Conservation (phyloP, 2,888 invertebrate species). For the Nemurella pictetii region DNA sequence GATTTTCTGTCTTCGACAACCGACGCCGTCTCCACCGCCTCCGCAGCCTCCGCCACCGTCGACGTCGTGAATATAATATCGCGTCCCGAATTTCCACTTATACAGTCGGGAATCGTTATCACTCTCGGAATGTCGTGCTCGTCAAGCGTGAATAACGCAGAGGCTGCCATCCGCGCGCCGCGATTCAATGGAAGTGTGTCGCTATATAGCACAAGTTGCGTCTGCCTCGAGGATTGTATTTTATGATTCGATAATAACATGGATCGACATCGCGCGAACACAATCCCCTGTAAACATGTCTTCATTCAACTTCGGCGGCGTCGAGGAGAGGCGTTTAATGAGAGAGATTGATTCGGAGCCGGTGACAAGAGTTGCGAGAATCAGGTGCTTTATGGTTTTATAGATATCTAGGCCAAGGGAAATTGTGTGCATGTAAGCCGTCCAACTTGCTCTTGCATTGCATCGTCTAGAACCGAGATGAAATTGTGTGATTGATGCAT, state of each 20-base stretch:
- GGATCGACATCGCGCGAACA: neutral
- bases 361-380: neutral
- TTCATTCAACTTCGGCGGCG: neutral
- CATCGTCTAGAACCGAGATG: neutral
- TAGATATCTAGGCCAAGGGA: neutral
- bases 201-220: neutral
- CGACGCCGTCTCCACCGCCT: neutral
- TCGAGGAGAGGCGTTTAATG: neutral
- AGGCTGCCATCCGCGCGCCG: neutral
- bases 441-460: neutral
- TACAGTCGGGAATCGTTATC: slow-evolving; percentile 6
- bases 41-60: too few species aligned
- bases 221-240: neutral
- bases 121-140: neutral
- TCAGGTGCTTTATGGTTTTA: too few species aligned
- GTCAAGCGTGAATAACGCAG: slow-evolving; percentile 4
- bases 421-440: neutral
- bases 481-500: neutral
- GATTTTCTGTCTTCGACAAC: slow-evolving; percentile 4
- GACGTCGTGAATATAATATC: slow-evolving; percentile 13
- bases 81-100: slow-evolving; percentile 1
- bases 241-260: neutral
- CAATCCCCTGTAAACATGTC: neutral
- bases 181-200: neutral
- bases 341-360: neutral